Conservation (phyloP, 2,797 vertebrate genomes). For the Paedocypris micromegethes region DNA sequence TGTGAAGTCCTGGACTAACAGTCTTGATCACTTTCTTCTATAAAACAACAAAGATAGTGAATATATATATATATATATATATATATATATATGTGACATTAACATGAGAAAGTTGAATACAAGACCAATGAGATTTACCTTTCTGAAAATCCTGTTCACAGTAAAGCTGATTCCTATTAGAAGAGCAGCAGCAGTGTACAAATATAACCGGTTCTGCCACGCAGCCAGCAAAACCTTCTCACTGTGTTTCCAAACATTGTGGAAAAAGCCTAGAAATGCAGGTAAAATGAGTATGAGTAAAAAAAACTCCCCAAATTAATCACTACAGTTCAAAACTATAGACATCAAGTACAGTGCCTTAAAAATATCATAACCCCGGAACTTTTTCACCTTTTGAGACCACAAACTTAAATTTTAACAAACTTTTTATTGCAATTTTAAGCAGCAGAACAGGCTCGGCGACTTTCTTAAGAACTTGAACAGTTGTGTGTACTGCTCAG, state of each 20-base stretch:
- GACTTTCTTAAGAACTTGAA: no score
- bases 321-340: no score
- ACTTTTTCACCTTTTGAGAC: no score
- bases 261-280: slow-evolving; percentile 48
- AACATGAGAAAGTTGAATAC: no score
- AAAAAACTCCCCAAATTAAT: background rate
- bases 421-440: no score
- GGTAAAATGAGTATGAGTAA: background rate
- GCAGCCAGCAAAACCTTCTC: slow-evolving; percentile 60
- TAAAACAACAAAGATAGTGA: slow-evolving; percentile 1
- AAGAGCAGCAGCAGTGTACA: slow-evolving; percentile 76
- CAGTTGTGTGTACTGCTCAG: no score
- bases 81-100: no score
- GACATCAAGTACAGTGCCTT: no score
- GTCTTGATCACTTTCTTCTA: slow-evolving; percentile 48
- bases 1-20: slow-evolving; percentile 7
- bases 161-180: slow-evolving; percentile 76
- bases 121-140: slow-evolving; percentile 57
- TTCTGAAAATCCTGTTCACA: slow-evolving; percentile 63
- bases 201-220: slow-evolving; percentile 81
- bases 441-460: no score
- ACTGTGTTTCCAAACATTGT: slow-evolving; percentile 54
- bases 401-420: no score
- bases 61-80: no score
- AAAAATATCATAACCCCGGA: no score